Evolutionary conservation across 1,140 invertebrate species (phyloP), one percentile per base, ranked within the genome.

Genomic region (Drosophila navojoa): DNA sequence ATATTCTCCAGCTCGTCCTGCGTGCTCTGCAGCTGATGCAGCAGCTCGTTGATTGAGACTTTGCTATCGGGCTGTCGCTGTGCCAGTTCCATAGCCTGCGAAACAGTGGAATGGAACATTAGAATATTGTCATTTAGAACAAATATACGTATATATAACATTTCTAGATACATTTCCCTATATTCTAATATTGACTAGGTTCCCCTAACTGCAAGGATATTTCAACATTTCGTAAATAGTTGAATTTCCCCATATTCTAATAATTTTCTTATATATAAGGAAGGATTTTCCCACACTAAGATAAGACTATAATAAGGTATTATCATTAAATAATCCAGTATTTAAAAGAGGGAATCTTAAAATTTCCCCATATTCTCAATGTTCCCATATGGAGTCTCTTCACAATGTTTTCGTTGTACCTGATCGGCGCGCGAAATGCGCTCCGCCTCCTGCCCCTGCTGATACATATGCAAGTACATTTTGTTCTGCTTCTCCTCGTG

Each of bases 1-100:
- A 97, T 94, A 92, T 96, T 96, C 91, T 97, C 96, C 84, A 97
- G 93, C 93, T 97, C 96, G 42, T 94, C 95, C 93, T 96, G 95
- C 11, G 96, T 96, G 62, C 95, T 94, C 90, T 96, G 95, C 70
- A 97, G 92, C 90, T 97, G 95, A 90, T 96, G 94, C 77, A 97
- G 92, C 70, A 97, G 93, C 91, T 97, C 95, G 73, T 96, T 94
- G 45, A 96, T 95, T 19, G 96, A 95, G 38, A 96, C 94, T 87
- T 96, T 93, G 63, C 81, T 91, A 76, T 93, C 94, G 57, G 95
- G 93, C 77, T 93, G 76, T 82, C 93, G 73, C 90, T 94, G 90
- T 69, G 94, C 92, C 82, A 95, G 92, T 71, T 95, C 94, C 80
- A 93, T 89, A 68, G 95, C 94, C 95, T 96, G 44, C 70, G 11